These are phyloP conservation scores for Tiliqua scincoides DNA, from an alignment of 2,113 vertebrate genomes.

Conservation along the genomic window DNA sequence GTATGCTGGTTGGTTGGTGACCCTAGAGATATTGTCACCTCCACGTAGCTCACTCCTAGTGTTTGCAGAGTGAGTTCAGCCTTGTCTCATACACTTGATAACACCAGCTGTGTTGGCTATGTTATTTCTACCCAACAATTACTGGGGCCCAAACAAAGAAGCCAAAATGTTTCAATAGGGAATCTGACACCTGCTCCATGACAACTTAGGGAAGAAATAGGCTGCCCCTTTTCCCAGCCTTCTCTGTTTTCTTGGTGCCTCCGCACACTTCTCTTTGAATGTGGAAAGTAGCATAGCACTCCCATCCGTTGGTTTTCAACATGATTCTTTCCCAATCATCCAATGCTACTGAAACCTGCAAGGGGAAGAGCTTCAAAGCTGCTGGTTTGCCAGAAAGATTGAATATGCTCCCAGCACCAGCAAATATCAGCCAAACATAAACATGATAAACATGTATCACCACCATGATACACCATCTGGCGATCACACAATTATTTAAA, in stretches of 20 bases:
- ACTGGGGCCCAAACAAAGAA: background rate
- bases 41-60: too few relatives aligned
- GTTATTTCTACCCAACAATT: background rate
- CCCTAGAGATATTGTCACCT: background rate
- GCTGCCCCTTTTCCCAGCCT: too few relatives aligned
- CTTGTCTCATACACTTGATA: background rate
- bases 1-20: too few relatives aligned
- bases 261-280: background rate
- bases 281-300: background rate
- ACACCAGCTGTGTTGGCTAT: background rate
- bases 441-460: background rate
- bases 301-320: background rate
- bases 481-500: constrained; percentile 44
- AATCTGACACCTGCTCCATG: background rate
- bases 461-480: constrained; percentile 7
- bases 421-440: background rate
- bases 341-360: background rate
- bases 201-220: too few relatives aligned
- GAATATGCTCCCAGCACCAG: background rate
- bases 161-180: background rate
- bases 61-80: background rate
- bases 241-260: too few relatives aligned
- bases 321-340: background rate
- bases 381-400: background rate
- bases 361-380: background rate